phyloP scores from a whole-genome alignment of 2,797 vertebrate species.

The Coranthus polyacanthus region DNA sequence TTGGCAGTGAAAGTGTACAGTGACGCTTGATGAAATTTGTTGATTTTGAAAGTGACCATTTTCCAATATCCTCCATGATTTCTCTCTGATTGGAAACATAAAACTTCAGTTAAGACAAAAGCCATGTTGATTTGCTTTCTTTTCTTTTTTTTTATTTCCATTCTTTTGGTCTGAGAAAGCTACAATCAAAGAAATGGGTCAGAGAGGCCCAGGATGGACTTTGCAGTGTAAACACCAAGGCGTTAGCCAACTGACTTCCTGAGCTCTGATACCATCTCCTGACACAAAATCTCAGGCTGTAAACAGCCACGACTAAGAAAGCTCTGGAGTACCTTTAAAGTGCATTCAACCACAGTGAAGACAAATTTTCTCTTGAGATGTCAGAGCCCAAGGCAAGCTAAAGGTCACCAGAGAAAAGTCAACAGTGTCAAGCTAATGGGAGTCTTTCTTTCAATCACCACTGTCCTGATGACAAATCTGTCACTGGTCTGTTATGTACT shows the following conservation, averaged over 20 bases:
- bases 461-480: conserved; percentile 2
- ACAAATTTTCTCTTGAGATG: conserved; percentile 59
- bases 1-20: conserved; percentile 3
- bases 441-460: neutral
- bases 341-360: conserved; percentile 67
- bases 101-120: conserved; percentile 11
- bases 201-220: conserved; percentile 61
- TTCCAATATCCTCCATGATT: conserved; percentile 10
- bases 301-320: conserved; percentile 72
- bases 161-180: conserved; percentile 10
- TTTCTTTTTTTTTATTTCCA: conserved; percentile 26
- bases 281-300: conserved; percentile 72
- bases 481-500: conserved; percentile 9
- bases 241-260: conserved; percentile 83
- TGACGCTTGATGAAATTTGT: neutral
- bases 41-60: conserved; percentile 6
- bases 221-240: conserved; percentile 77
- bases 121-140: conserved; percentile 23
- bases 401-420: conserved; percentile 27
- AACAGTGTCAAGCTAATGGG: conserved; percentile 3
- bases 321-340: conserved; percentile 68
- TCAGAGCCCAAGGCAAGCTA: conserved; percentile 35
- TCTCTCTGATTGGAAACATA: conserved; percentile 12
- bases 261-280: conserved; percentile 78
- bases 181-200: conserved; percentile 65